Evolutionary conservation across 37 sponge, comb jelly and placozoan species (phyloP), one percentile per base, ranked within the genome.

Genomic region (Cliona cf. orientalis): DNA sequence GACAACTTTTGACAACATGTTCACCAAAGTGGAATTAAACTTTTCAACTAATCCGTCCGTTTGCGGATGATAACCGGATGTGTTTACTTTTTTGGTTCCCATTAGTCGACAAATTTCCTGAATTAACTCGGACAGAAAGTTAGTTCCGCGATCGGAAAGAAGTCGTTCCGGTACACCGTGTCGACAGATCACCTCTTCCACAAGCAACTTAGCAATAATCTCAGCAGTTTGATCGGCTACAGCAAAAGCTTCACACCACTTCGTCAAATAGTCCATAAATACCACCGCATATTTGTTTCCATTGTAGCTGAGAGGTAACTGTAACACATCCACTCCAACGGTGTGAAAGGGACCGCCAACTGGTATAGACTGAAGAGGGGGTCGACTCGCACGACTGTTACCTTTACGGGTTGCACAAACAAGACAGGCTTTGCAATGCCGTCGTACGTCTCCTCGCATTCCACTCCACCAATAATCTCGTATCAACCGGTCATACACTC

Each of bases 241-340:
- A 3, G 80, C 83, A 78, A 82, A 91, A 12, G 86, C 91, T 70
- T 91, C 92, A 32, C 87, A 80, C 92, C 92, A 91, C 34, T 86
- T 86, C 9, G 92, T 86, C 32, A 91, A 37, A 37, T 91, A 91
- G 39, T 91, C 87, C 69, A 86, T 77, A 71, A 86, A 91, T 3
- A 87, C 92, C 40, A 75, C 73, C n/a, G 67, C 73, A 44, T 86
- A 91, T 29, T 46, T 53, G 41, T 85, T 84, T 0, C 82, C 73
- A 45, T 45, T 42, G 22, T 29, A 7, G 28, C 85, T 79, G 43
- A 33, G 68, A 0, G 84, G 87, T 1, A 87, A 64, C 38, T 87
- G 79, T 6, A 76, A 45, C 4, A 90, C 74, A 72, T 90, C 91
- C n/a, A 82, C 83, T 1, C 76, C 80, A 60, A 91, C 83, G 21